These are phyloP conservation scores for Hirundichthys speculiger DNA, from an alignment of 2,113 vertebrate species.

Conservation along the genomic window DNA sequence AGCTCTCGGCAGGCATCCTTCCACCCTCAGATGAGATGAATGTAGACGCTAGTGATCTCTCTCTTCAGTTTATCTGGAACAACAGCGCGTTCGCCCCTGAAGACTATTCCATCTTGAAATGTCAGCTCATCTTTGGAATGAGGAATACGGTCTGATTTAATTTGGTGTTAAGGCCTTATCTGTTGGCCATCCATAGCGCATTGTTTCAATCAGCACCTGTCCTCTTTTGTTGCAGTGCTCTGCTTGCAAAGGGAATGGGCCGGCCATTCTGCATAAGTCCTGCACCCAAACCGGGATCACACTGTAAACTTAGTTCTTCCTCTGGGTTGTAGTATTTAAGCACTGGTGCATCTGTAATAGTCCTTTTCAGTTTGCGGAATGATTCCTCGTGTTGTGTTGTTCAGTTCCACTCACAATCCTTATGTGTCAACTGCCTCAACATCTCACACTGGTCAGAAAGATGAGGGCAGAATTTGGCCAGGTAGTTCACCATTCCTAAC, in stretches of 20 bases:
- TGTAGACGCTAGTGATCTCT: neutral
- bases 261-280: constrained; percentile 5
- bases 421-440: constrained; percentile 3
- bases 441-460: constrained; percentile 18
- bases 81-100: neutral
- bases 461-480: neutral
- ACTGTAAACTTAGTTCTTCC: neutral
- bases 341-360: neutral
- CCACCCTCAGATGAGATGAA: neutral
- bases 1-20: neutral
- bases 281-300: constrained; percentile 5
- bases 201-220: neutral
- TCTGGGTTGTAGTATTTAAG: constrained; percentile 2
- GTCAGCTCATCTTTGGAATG: neutral
- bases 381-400: neutral
- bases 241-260: constrained; percentile 4
- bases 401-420: constrained; percentile 12
- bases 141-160: neutral
- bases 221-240: neutral
- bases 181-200: neutral
- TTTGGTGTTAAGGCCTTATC: neutral
- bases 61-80: neutral
- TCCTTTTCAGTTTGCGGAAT: constrained; percentile 9
- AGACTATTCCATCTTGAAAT: neutral
- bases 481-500: neutral